Percentiles rank a stretch among this genome's conserved stretches.
Conservation (phyloP, 1,140 invertebrate species). For the Drosophila dunni region DNA sequence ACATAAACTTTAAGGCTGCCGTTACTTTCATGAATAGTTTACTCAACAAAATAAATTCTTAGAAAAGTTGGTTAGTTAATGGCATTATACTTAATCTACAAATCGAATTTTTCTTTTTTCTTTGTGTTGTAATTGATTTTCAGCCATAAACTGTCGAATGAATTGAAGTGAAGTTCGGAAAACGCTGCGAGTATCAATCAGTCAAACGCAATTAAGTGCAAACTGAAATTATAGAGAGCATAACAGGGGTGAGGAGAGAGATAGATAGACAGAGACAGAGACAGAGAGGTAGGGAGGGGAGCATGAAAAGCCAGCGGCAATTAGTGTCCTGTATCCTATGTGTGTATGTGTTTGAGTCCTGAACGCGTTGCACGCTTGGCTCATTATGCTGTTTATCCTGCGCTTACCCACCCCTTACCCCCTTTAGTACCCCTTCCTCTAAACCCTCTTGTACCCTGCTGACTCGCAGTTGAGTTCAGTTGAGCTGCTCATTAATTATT, state of each 20-base stretch:
- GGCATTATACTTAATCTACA: constrained; percentile 1
- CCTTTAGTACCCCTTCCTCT: not conserved
- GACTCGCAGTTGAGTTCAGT: constrained; percentile 26
- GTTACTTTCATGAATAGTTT: too few species aligned
- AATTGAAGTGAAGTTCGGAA: constrained; percentile 38
- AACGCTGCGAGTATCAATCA: constrained; percentile 69
- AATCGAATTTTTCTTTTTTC: not conserved
- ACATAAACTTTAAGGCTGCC: too few species aligned
- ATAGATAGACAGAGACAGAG: not conserved
- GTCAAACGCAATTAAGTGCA: constrained; percentile 73
- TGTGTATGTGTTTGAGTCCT: constrained; percentile 18
- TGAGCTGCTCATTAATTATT: constrained; percentile 77
- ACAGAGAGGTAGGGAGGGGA: not conserved
- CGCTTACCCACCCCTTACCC: not conserved
- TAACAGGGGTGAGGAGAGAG: not conserved
- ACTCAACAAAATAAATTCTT: too few species aligned
- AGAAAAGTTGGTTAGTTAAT: too few species aligned
- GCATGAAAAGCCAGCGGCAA: constrained; percentile 51
- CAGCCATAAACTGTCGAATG: not conserved
- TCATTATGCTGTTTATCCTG: constrained; percentile 71
- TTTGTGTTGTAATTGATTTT: not conserved
- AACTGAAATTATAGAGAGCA: constrained; percentile 3
- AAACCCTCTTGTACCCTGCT: constrained; percentile 1
- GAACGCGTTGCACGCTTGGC: constrained; percentile 37
- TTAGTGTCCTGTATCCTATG: constrained; percentile 50